Conservation (phyloP, 2,888 invertebrate species). For the Ditula angustiorana region DNA sequence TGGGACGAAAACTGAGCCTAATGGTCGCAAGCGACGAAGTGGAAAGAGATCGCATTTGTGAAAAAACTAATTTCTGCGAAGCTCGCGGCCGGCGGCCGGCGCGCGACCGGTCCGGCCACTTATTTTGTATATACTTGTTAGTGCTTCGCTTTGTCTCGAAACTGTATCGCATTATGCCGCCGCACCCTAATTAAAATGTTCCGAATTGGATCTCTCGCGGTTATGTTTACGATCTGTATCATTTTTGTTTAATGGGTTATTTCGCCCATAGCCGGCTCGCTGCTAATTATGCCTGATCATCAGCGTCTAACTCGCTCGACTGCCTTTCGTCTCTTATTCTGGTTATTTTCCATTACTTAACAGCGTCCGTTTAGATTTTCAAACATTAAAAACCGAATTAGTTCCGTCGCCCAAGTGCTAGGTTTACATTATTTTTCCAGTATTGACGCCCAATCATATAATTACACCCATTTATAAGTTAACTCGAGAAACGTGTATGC, state of each 20-base stretch:
- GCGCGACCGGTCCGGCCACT: conserved; percentile 45
- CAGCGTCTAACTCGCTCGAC: conserved; percentile 24
- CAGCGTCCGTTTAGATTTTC: conserved; percentile 12
- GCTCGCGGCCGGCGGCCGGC: conserved; percentile 46
- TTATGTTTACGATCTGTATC: conserved; percentile 74
- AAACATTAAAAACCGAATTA: conserved; percentile 14
- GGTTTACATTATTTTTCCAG: conserved; percentile 24
- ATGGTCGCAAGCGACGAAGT: conserved; percentile 58
- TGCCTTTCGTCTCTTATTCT: conserved; percentile 31
- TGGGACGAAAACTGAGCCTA: conserved; percentile 52
- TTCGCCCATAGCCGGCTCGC: conserved; percentile 56
- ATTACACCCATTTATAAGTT: conserved; percentile 32
- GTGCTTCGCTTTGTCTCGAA: conserved; percentile 55
- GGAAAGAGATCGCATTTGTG: conserved; percentile 59
- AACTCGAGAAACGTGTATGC: conserved; percentile 39
- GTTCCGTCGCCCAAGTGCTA: conserved; percentile 9
- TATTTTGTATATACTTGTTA: conserved; percentile 40
- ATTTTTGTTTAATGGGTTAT: conserved; percentile 80
- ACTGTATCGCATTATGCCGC: conserved; percentile 59
- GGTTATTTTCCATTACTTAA: conserved; percentile 37
- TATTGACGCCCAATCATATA: conserved; percentile 22
- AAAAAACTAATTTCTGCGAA: conserved; percentile 63
- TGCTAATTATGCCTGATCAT: conserved; percentile 41
- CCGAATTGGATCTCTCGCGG: conserved; percentile 68
- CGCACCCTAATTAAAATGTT: conserved; percentile 80